Conservation (phyloP, 2,888 invertebrate genomes). For the Falcaria lacertinaria region DNA sequence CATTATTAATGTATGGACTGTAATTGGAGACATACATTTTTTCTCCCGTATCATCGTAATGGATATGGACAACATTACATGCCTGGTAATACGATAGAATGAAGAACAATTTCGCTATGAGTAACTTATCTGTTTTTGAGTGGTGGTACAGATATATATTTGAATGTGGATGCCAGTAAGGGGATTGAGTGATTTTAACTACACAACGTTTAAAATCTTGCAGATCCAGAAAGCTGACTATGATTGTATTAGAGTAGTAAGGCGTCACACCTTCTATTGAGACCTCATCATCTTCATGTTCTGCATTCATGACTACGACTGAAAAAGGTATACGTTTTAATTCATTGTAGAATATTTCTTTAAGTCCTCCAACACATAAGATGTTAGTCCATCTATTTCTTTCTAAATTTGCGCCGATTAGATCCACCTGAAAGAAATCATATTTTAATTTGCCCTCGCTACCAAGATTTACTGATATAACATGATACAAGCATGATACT, state of each 20-base stretch:
- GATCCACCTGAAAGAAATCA: conserved; percentile 28
- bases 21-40: conserved; percentile 27
- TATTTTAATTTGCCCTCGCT: too few species aligned
- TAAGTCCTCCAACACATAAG: conserved; percentile 31
- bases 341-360: conserved; percentile 30
- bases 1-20: conserved; percentile 34
- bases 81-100: conserved; percentile 41
- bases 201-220: conserved; percentile 34
- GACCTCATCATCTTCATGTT: conserved; percentile 20
- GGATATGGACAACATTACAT: conserved; percentile 34
- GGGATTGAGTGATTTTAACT: conserved; percentile 19
- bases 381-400: conserved; percentile 40
- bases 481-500: not conserved
- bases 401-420: conserved; percentile 29
- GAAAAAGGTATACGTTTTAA: conserved; percentile 25
- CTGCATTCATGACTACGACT: conserved; percentile 23
- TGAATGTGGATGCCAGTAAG: conserved; percentile 43
- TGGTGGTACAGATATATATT: conserved; percentile 37
- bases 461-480: too few species aligned
- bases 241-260: conserved; percentile 31
- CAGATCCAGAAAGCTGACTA: conserved; percentile 29
- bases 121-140: conserved; percentile 12
- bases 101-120: conserved; percentile 37
- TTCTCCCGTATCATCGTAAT: conserved; percentile 23
- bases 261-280: conserved; percentile 30